A percentile compares a stretch with the other conserved stretches of the same genome.
phyloP scores from a whole-genome alignment of 2,888 invertebrate species.

The Pasiphila rectangulata region DNA sequence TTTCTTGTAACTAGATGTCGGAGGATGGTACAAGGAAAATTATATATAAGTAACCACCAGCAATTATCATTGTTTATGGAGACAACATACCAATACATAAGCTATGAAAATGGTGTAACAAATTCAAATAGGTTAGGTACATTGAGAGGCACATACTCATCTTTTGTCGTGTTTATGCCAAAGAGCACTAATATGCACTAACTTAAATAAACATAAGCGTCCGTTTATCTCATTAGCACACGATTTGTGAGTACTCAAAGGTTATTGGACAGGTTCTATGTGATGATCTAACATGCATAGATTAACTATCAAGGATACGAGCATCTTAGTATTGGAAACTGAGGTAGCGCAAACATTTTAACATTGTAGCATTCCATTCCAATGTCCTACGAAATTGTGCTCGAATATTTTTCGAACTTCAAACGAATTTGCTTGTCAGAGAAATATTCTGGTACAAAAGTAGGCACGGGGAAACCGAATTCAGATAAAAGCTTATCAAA shows the following conservation, averaged over 20 bases:
- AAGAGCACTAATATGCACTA: slow-evolving; percentile 5
- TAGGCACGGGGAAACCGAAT: slow-evolving; percentile 5
- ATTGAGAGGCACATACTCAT: slow-evolving; percentile 1
- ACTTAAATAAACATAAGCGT: slow-evolving; percentile 27
- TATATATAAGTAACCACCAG: neutral
- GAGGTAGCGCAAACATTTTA: slow-evolving; percentile 4
- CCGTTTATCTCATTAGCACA: slow-evolving; percentile 35
- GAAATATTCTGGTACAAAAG: slow-evolving; percentile 20
- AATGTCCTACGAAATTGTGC: slow-evolving; percentile 12
- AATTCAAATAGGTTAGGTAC: slow-evolving; percentile 5
- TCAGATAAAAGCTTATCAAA: neutral
- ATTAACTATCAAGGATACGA: slow-evolving; percentile 57
- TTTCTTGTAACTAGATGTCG: slow-evolving; percentile 19
- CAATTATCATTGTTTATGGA: slow-evolving; percentile 7
- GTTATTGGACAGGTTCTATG: slow-evolving; percentile 59
- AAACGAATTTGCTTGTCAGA: slow-evolving; percentile 8
- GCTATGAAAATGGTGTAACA: neutral
- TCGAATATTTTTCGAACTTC: slow-evolving; percentile 14
- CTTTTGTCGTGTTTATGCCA: slow-evolving; percentile 2
- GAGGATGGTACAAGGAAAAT: slow-evolving; percentile 23
- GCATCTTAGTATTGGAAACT: slow-evolving; percentile 23
- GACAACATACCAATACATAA: neutral
- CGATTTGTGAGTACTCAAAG: slow-evolving; percentile 42
- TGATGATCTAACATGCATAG: slow-evolving; percentile 71
- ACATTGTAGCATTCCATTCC: slow-evolving; percentile 1